A percentile compares a stretch with the other conserved stretches of the same genome.
phyloP scores from a whole-genome alignment of 2,797 vertebrate species.

The Paguma larvata region DNA sequence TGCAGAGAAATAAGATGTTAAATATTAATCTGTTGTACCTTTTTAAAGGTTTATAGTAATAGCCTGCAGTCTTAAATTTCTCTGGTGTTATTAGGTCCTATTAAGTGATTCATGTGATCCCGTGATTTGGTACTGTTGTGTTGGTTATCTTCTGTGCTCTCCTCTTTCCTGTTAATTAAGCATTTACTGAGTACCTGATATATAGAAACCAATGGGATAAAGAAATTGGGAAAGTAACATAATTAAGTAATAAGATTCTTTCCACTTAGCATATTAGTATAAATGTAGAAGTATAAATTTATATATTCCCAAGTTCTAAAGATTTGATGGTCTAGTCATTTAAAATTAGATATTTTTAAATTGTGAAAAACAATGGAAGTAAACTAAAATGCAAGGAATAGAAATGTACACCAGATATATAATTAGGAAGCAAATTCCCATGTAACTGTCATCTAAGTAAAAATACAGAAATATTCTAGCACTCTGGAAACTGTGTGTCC shows the following conservation, averaged over 20 bases:
- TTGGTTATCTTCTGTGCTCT: neutral
- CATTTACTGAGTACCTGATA: neutral
- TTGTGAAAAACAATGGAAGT: neutral
- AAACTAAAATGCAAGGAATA: constrained; percentile 18
- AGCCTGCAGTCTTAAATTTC: neutral
- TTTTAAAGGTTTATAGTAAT: neutral
- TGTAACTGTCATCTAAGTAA: neutral
- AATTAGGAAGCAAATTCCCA: neutral
- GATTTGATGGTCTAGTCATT: neutral
- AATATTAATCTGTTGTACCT: neutral
- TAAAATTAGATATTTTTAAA: constrained; percentile 1
- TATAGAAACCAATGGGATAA: neutral
- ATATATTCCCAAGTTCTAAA: neutral
- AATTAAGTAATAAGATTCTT: neutral
- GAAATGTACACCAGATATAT: neutral
- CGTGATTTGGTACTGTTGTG: neutral
- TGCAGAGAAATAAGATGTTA: constrained; percentile 5
- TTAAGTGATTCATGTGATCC: neutral
- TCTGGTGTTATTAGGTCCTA: neutral
- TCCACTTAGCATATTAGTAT: neutral
- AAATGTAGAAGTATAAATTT: neutral
- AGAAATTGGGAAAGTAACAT: neutral
- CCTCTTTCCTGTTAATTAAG: neutral
- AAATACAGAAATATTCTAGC: neutral
- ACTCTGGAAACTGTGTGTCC: neutral